Evolutionary conservation across 2,888 invertebrate species (phyloP).

Genomic region (Ophraella communa): DNA sequence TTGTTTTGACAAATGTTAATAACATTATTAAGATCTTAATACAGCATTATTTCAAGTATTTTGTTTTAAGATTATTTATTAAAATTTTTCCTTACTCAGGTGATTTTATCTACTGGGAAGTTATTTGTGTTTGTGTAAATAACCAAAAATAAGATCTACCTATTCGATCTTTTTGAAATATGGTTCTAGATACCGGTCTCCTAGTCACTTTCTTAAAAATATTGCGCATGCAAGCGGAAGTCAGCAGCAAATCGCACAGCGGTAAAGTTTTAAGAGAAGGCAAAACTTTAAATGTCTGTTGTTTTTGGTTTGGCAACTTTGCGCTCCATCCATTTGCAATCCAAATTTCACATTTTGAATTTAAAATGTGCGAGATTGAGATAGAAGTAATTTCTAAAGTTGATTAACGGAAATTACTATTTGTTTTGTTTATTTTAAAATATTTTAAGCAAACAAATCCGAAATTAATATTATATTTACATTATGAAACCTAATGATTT

Average conservation of each 20-base stretch:
- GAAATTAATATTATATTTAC: not conserved
- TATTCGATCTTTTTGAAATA: not conserved
- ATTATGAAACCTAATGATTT: not conserved
- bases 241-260: slow-evolving; percentile 12
- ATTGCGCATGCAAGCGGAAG: not conserved
- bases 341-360: slow-evolving; percentile 65
- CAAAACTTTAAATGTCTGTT: slow-evolving; percentile 47
- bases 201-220: slow-evolving; percentile 1
- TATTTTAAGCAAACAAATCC: slow-evolving; percentile 5
- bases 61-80: no score
- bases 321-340: slow-evolving; percentile 59
- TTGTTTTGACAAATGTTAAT: no score
- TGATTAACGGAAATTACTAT: slow-evolving; percentile 19
- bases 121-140: not conserved
- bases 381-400: slow-evolving; percentile 21
- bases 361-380: slow-evolving; percentile 59
- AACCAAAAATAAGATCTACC: not conserved
- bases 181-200: not conserved
- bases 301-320: slow-evolving; percentile 45
- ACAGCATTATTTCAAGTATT: no score
- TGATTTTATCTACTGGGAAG: not conserved
- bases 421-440: slow-evolving; percentile 13
- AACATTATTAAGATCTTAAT: no score
- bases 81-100: not conserved
- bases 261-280: slow-evolving; percentile 23